Base-by-base conservation (phyloP, 2,888 invertebrate genomes). In the Seira musarum region DNA sequence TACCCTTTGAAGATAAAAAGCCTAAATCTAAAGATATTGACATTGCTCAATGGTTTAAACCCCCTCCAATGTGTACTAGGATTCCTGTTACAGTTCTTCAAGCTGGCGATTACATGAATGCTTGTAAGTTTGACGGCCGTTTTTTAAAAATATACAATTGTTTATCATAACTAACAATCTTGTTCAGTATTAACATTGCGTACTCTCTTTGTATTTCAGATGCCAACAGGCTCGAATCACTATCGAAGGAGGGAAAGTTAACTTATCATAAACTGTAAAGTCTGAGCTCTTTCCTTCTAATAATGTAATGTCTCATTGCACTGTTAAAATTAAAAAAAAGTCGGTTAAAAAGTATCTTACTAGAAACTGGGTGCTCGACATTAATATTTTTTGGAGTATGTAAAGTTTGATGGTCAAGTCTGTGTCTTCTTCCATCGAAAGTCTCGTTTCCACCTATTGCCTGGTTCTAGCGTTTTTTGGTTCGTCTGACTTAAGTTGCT, bases 101-200 rank as follows among this genome's bases (percentile, higher is more conserved):
- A 21, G 25, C 72, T 5, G 3, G 1, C 0, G 61, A 21, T 6
- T 78, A 60, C 67, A 66, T 60, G 61, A 60, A 72, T 15, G 46
- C 24, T 17, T 78, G 78, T 78, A 72, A 78, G 78, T 46, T 40
- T 13, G n/a, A n/a, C n/a, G n/a, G n/a, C n/a, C n/a, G n/a, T 66
- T 35, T 46, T 46, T 46, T 46, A 46, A 10, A 46, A 6, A 6
- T 13, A 46, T 46, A 10, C 13, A 6, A 46, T 35, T 6, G 60
- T 17, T 8, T 6, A 60, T 60, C 60, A 15, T n/a, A n/a, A 17
- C 60, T 60, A 10, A 10, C 60, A 17, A 17, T 60, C 15, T 17
- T 60, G 17, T 8, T 60, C 60, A 10, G 60, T 10, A 60, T 10
- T 60, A 60, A 10, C 19, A 40, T 8, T 40, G 40, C 40, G 13